Percentiles rank a stretch among this genome's conserved stretches.
These are phyloP conservation scores for Torymus texanus DNA, from an alignment of 2,888 invertebrate genomes.

Conservation along the genomic window DNA sequence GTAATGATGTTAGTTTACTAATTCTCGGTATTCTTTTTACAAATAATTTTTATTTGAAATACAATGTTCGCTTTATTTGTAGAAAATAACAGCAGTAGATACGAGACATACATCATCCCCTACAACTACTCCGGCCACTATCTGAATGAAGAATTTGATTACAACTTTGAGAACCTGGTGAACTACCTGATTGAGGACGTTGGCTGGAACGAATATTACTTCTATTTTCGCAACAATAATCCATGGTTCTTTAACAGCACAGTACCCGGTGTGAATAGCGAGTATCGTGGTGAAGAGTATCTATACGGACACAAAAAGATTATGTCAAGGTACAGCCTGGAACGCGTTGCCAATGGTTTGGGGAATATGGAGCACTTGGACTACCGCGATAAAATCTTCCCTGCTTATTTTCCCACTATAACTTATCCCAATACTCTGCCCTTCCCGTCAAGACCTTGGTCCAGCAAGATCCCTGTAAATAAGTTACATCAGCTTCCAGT, in stretches of 20 bases:
- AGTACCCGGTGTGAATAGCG: constrained; percentile 71
- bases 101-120: constrained; percentile 75
- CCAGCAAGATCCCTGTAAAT: constrained; percentile 57
- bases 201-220: constrained; percentile 82
- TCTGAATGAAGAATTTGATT: constrained; percentile 76
- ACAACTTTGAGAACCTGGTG: constrained; percentile 78
- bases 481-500: constrained; percentile 60
- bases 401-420: constrained; percentile 80
- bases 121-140: constrained; percentile 80
- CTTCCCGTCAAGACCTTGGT: constrained; percentile 70
- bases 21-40: too few species aligned
- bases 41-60: too few species aligned
- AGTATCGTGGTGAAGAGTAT: constrained; percentile 75
- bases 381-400: constrained; percentile 76
- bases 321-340: constrained; percentile 79
- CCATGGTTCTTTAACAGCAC: constrained; percentile 81
- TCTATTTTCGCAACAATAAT: constrained; percentile 79
- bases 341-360: constrained; percentile 81
- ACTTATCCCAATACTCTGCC: constrained; percentile 80
- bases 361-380: constrained; percentile 79
- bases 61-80: neutral
- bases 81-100: constrained; percentile 62
- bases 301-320: constrained; percentile 75
- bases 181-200: constrained; percentile 84
- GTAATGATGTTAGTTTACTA: constrained; percentile 49